These are phyloP conservation scores for Pipistrellus pygmaeus DNA, from an alignment of 2,797 vertebrate genomes.

Conservation along the genomic window DNA sequence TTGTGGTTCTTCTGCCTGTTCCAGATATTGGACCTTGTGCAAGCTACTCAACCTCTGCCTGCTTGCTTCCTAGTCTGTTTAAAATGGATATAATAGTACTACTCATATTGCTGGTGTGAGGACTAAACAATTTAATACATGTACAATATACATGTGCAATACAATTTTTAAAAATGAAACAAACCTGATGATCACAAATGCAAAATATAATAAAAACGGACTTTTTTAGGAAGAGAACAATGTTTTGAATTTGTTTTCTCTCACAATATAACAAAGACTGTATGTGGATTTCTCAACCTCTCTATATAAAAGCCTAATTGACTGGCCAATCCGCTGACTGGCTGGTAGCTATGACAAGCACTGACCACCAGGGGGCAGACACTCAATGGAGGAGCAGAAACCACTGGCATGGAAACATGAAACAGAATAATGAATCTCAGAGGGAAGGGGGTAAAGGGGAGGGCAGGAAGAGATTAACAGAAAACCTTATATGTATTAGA, in stretches of 20 bases:
- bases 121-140: not conserved
- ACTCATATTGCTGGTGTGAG: not conserved
- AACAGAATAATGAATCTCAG: too few species aligned
- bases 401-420: too few species aligned
- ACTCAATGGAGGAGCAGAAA: too few species aligned
- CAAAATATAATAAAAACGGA: not conserved
- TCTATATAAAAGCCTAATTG: too few species aligned
- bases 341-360: too few species aligned
- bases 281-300: not conserved
- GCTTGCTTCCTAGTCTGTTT: not conserved
- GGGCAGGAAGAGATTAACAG: too few species aligned
- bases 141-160: not conserved
- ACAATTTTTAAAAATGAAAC: not conserved
- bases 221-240: not conserved
- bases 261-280: not conserved
- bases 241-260: not conserved
- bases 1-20: not conserved
- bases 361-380: too few species aligned
- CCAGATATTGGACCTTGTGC: not conserved
- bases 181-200: not conserved
- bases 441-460: too few species aligned
- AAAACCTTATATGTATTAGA: too few species aligned
- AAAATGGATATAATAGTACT: not conserved
- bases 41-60: not conserved
- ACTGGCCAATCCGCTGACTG: too few species aligned